A percentile compares a stretch with the other conserved stretches of the same genome.
phyloP scores from a whole-genome alignment of 2,797 vertebrate species.

The Labeo calbasu region DNA sequence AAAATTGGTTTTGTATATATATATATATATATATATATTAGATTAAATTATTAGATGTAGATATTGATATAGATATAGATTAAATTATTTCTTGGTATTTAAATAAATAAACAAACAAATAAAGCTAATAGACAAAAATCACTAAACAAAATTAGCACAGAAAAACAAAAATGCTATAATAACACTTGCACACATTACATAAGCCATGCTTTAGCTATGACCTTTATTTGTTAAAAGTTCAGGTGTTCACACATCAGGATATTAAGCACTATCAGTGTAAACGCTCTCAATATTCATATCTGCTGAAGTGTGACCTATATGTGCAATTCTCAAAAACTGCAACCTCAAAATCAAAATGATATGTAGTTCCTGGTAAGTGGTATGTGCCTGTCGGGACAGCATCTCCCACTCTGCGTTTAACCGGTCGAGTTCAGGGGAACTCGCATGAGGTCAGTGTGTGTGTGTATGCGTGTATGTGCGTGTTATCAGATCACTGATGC shows the following conservation, averaged over 20 bases:
- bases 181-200: background rate
- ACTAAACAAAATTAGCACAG: background rate
- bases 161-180: background rate
- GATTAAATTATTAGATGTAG: too few species aligned
- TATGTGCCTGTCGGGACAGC: constrained; percentile 17
- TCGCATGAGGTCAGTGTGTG: constrained; percentile 31
- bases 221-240: background rate
- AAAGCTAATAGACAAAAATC: background rate
- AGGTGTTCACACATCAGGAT: background rate
- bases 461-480: background rate
- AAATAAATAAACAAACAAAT: background rate
- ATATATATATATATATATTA: too few species aligned
- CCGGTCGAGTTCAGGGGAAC: constrained; percentile 29
- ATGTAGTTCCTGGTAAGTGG: constrained; percentile 29
- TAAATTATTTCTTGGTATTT: too few species aligned
- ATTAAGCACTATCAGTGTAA: background rate
- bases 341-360: constrained; percentile 6
- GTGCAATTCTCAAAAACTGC: constrained; percentile 29
- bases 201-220: background rate
- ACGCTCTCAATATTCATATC: background rate
- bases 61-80: too few species aligned
- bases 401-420: constrained; percentile 25
- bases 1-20: too few species aligned
- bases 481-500: constrained; percentile 33
- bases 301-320: constrained; percentile 31